Percentiles rank a stretch among this genome's conserved stretches.
Evolutionary conservation across 37 sponge, comb jelly and placozoan genomes (phyloP).

Genomic region (Spongia lamella): DNA sequence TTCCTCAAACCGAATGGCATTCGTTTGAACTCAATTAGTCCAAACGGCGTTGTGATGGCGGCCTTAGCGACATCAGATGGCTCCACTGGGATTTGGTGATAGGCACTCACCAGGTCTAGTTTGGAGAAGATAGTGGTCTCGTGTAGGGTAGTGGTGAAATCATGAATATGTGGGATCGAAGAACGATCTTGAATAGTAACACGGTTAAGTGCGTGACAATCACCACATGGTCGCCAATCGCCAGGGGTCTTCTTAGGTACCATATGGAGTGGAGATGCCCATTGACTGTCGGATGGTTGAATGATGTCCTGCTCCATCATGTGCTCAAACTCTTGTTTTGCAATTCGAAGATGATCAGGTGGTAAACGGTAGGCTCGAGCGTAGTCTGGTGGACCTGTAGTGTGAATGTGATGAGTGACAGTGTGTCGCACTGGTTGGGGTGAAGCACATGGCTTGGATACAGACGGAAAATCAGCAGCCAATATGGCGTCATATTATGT

Average conservation of each 20-base stretch:
- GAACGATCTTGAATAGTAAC: conserved; percentile 34
- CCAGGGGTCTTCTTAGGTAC: too few relatives aligned
- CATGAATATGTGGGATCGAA: conserved; percentile 49
- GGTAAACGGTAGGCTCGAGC: conserved; percentile 18
- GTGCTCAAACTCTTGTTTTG: too few relatives aligned
- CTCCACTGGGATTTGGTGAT: conserved; percentile 34
- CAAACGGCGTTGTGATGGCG: conserved; percentile 15
- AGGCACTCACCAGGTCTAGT: conserved; percentile 39
- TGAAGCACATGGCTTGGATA: conserved; percentile 26
- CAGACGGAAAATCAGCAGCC: conserved; percentile 43
- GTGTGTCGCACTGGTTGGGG: conserved; percentile 11
- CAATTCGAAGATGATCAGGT: conserved; percentile 20
- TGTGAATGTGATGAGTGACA: conserved; percentile 31
- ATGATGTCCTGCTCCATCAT: conserved; percentile 22
- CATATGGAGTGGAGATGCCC: too few relatives aligned
- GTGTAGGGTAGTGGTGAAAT: conserved; percentile 30
- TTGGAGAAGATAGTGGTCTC: conserved; percentile 45
- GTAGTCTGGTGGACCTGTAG: conserved; percentile 38
- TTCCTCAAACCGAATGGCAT: conserved; percentile 45
- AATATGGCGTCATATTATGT: conserved; percentile 1
- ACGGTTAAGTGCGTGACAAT: conserved; percentile 40
- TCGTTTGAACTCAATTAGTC: conserved; percentile 17
- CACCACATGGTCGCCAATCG: conserved; percentile 62
- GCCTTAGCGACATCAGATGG: conserved; percentile 12
- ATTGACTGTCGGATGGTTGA: not conserved